Evolutionary conservation across 1,140 invertebrate genomes (phyloP).

Genomic region (Manduca sexta): DNA sequence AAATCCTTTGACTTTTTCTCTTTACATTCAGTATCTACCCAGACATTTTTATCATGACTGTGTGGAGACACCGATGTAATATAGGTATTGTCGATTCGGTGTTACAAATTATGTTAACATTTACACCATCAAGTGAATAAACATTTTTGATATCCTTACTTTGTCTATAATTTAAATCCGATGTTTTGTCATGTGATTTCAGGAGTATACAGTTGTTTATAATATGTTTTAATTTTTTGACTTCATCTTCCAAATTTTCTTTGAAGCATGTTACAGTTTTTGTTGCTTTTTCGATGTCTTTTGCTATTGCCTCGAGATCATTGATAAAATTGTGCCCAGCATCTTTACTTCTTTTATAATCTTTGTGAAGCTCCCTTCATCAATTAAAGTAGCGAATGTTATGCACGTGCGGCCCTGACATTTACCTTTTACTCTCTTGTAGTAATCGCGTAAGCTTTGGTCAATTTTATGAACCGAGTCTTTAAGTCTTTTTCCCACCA

Average conservation of each 20-base stretch:
- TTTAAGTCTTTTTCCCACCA: constrained; percentile 47
- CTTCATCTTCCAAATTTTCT: constrained; percentile 13
- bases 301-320: constrained; percentile 22
- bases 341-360: background rate
- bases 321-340: constrained; percentile 8
- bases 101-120: constrained; percentile 50
- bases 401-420: constrained; percentile 43
- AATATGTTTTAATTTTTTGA: constrained; percentile 17
- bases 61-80: background rate
- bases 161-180: constrained; percentile 2
- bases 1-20: constrained; percentile 18
- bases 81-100: constrained; percentile 11
- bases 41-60: background rate
- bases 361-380: constrained; percentile 21
- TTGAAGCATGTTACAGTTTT: constrained; percentile 14
- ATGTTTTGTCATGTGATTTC: constrained; percentile 20
- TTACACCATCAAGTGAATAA: constrained; percentile 43
- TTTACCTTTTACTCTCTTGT: constrained; percentile 47
- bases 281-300: constrained; percentile 24
- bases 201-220: constrained; percentile 23
- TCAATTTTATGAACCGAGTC: constrained; percentile 44
- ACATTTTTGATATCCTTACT: constrained; percentile 18
- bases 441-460: constrained; percentile 40
- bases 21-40: background rate
- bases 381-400: constrained; percentile 32